Evolutionary conservation across 2,888 invertebrate genomes (phyloP).

Genomic region (Drosophila trichaetosa): DNA sequence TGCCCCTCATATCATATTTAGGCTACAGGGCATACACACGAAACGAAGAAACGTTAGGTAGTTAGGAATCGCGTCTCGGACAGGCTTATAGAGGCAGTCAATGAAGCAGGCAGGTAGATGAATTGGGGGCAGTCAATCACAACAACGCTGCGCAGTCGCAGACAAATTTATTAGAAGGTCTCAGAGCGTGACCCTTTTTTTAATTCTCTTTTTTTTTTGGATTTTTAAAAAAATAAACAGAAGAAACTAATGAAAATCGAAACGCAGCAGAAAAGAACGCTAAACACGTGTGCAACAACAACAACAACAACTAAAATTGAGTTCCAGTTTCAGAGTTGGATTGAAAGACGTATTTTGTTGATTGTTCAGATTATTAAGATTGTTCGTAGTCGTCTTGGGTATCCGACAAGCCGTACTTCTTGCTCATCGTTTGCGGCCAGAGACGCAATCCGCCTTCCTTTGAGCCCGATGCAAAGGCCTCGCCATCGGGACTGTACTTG

Average conservation of each 20-base stretch:
- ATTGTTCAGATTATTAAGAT: constrained; percentile 3
- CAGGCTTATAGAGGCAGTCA: constrained; percentile 22
- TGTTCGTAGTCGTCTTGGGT: constrained; percentile 87
- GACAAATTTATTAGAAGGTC: constrained; percentile 71
- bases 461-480: constrained; percentile 96
- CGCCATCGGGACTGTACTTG: constrained; percentile 96
- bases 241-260: constrained; percentile 18
- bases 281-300: constrained; percentile 35
- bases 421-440: constrained; percentile 97
- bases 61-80: constrained; percentile 32
- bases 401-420: constrained; percentile 94
- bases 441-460: constrained; percentile 97
- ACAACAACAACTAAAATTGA: constrained; percentile 34
- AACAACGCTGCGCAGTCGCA: constrained; percentile 43
- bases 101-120: constrained; percentile 51
- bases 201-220: constrained; percentile 26
- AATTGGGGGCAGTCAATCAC: constrained; percentile 74
- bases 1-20: not conserved
- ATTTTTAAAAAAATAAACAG: constrained; percentile 28
- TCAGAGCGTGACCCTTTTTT: constrained; percentile 63
- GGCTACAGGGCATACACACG: constrained; percentile 3
- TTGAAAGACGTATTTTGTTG: not conserved
- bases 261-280: constrained; percentile 13
- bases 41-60: constrained; percentile 41
- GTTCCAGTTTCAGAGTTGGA: constrained; percentile 10